Evolutionary conservation across 2,113 vertebrate genomes (phyloP), one percentile per base, ranked within the genome.

Genomic region (Chamaea fasciata): DNA sequence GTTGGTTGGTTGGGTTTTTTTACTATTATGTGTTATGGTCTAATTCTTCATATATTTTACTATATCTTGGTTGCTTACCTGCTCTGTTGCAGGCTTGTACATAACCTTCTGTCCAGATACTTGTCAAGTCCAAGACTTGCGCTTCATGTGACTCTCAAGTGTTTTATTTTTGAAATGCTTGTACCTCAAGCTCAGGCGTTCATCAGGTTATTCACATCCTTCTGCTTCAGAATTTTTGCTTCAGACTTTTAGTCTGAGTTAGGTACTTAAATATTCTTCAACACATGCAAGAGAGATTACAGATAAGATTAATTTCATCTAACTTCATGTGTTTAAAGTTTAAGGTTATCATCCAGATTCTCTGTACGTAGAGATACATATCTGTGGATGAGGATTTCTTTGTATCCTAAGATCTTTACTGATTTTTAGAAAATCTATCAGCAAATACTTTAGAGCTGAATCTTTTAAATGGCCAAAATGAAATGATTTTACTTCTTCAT

Each of bases 1-100:
- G 0, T 9, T 35, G 22, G 4, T 35, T 19, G 28, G 18, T 22
- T 7, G 2, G 5, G 9, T 7, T 1, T 4, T 22, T 93, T 79
- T 76, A n/a, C 16, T 83, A 11, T 73, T 70, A 13, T 9, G 10
- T 41, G 5, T 59, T 63, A 50, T 11, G 18, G 31, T 71, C 26
- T 87, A 55, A 68, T 73, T 50, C 7, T 60, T 87, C 18, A n/a
- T 49, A 10, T 39, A 15, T 77, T 89, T 91, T 86, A 16, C 8
- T 35, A 6, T 15, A 57, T 70, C 23, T 65, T 3, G 0, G 3
- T 69, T 85, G 15, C 35, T 79, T 86, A 17, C 11, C 21, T 74
- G 30, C 23, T 65, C 11, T 31, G 6, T 79, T 75, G 37, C 30
- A 70, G 21, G 19, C 56, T 78, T 52, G 7, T 71, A n/a, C 6